Conservation (phyloP, 37 sponge, comb jelly and placozoan genomes). For the Chondrilla cf. caribensis region DNA sequence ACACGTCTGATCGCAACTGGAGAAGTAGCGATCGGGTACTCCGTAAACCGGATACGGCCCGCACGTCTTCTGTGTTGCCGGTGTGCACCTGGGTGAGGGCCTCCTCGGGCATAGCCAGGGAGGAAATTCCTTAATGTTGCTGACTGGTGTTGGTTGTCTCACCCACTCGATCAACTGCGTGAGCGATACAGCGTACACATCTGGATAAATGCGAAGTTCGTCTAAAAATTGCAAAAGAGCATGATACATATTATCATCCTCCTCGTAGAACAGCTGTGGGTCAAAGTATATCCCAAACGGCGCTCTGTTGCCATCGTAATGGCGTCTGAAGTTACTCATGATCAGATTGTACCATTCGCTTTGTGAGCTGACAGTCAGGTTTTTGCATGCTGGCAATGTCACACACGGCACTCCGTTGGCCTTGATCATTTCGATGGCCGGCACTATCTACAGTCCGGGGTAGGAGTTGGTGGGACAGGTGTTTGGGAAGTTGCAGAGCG, state of each 20-base stretch:
- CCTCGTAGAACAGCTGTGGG: constrained; percentile 33
- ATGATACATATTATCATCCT: not conserved
- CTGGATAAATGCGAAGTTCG: constrained; percentile 19
- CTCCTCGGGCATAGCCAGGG: constrained; percentile 47
- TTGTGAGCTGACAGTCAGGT: not conserved
- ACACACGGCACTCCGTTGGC: constrained; percentile 17
- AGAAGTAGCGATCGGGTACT: not conserved
- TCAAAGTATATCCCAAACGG: constrained; percentile 51
- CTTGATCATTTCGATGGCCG: constrained; percentile 28
- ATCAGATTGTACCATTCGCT: constrained; percentile 42
- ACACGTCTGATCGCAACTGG: constrained; percentile 29
- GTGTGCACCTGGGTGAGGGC: constrained; percentile 26
- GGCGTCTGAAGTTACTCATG: constrained; percentile 36
- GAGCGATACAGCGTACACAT: constrained; percentile 53
- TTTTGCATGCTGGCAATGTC: constrained; percentile 26
- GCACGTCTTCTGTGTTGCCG: not conserved
- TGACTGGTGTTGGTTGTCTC: constrained; percentile 39
- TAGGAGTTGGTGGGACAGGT: constrained; percentile 44
- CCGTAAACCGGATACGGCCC: constrained; percentile 9
- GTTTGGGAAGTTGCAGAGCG: constrained; percentile 35
- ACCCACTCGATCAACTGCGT: constrained; percentile 59
- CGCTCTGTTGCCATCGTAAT: constrained; percentile 42
- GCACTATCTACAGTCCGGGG: constrained; percentile 51
- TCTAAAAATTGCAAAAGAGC: constrained; percentile 37
- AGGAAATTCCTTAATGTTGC: constrained; percentile 30